Conservation (phyloP, 2,113 vertebrate genomes). For the Anseranas semipalmata region DNA sequence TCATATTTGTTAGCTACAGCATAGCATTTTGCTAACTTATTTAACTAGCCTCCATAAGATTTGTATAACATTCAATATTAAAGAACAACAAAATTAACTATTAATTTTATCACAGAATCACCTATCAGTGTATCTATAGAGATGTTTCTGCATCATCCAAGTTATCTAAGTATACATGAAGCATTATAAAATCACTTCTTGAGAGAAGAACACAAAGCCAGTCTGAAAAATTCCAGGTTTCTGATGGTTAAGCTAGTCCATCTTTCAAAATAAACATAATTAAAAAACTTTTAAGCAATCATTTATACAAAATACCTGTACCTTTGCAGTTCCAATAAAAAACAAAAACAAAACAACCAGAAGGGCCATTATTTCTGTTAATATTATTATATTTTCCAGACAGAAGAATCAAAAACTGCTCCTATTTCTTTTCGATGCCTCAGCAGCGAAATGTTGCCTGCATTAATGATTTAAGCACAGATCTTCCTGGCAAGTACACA, state of each 20-base stretch:
- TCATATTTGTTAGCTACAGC: neutral
- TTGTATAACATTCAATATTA: neutral
- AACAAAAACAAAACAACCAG: conserved; percentile 67
- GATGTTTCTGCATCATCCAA: neutral
- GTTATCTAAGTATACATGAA: neutral
- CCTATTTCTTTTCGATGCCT: conserved; percentile 70
- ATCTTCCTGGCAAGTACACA: conserved; percentile 86
- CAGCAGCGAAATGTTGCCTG: conserved; percentile 78
- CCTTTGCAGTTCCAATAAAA: conserved; percentile 72
- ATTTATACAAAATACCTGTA: conserved; percentile 76
- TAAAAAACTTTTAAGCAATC: neutral
- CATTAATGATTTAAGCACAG: conserved; percentile 94
- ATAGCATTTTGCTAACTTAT: neutral
- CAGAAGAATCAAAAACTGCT: conserved; percentile 68
- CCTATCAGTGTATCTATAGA: neutral
- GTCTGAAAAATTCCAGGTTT: neutral
- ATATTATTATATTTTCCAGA: conserved; percentile 69
- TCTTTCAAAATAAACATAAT: neutral
- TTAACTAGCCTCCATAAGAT: neutral
- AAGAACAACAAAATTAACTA: conserved; percentile 36
- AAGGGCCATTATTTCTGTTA: conserved; percentile 66
- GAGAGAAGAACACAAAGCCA: neutral
- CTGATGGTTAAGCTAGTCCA: neutral
- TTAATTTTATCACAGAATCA: neutral
- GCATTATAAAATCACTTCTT: neutral